Conservation (phyloP, 1,140 invertebrate genomes). For the Onthophagus taurus region DNA sequence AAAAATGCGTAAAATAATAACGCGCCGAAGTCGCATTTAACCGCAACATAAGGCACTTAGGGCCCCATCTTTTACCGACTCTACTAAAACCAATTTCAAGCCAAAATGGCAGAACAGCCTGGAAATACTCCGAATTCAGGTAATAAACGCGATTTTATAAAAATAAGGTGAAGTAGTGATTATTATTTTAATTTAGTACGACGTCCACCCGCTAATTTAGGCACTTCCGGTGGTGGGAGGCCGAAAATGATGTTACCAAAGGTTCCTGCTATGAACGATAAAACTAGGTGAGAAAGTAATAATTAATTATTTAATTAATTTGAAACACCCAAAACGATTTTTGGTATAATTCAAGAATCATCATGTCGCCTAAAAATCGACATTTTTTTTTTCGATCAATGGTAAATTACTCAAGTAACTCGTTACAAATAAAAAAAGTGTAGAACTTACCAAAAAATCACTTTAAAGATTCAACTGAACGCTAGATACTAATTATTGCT, state of each 20-base stretch:
- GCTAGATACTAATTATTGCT: neutral
- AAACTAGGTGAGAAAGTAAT: slow-evolving; percentile 23
- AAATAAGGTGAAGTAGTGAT: slow-evolving; percentile 21
- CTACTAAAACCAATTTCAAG: too few relatives aligned
- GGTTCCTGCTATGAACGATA: slow-evolving; percentile 20
- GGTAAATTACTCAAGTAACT: neutral
- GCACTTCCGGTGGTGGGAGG: slow-evolving; percentile 18
- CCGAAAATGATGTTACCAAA: slow-evolving; percentile 32
- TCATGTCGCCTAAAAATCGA: neutral
- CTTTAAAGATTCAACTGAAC: neutral
- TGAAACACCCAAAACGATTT: too few relatives aligned
- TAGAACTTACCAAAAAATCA: neutral
- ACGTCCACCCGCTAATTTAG: slow-evolving; percentile 22
- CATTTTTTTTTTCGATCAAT: slow-evolving; percentile 5
- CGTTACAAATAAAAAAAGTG: slow-evolving; percentile 2
- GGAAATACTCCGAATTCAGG: slow-evolving; percentile 26
- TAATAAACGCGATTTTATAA: slow-evolving; percentile 8
- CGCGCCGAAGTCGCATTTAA: too few relatives aligned
- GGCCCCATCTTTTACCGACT: too few relatives aligned
- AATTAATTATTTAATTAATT: slow-evolving; percentile 2
- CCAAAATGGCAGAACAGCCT: slow-evolving; percentile 29
- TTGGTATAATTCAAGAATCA: too few relatives aligned
- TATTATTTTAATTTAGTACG: slow-evolving; percentile 17
- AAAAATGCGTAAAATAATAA: too few relatives aligned
- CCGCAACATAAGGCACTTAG: too few relatives aligned